Percentiles rank a stretch among this genome's conserved stretches.
Conservation (phyloP, 2,797 vertebrate species). For the Aldrovandia affinis region DNA sequence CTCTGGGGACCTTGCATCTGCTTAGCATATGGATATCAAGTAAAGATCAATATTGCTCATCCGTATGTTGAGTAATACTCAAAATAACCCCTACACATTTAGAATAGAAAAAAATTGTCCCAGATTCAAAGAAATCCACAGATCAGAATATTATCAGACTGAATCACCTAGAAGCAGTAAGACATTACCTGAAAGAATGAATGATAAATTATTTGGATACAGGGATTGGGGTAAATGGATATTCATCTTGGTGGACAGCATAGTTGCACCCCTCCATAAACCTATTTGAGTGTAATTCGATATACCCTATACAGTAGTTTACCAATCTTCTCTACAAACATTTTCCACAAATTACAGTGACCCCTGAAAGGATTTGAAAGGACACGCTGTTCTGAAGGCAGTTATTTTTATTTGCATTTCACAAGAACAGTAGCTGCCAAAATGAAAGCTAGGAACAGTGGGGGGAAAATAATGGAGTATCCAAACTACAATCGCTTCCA, state of each 20-base stretch:
- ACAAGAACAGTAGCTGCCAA: conserved; percentile 27
- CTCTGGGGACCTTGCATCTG: no score
- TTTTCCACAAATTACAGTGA: not conserved
- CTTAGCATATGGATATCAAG: not conserved
- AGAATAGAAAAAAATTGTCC: no score
- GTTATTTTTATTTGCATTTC: conserved; percentile 39
- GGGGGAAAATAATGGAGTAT: not conserved
- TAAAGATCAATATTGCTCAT: not conserved
- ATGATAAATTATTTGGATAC: no score
- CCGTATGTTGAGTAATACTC: not conserved
- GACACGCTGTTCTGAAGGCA: not conserved
- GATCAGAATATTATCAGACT: not conserved
- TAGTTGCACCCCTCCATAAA: no score
- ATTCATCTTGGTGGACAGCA: no score
- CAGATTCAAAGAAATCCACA: not conserved
- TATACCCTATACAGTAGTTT: no score
- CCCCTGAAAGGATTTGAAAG: not conserved
- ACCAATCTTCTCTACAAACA: not conserved
- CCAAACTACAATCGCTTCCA: not conserved
- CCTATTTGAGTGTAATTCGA: no score
- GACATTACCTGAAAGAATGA: no score
- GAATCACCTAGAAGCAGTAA: no score
- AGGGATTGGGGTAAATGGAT: no score
- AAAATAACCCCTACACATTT: not conserved
- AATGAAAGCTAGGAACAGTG: conserved; percentile 19